Base-by-base conservation (phyloP, 2,113 vertebrate genomes). In the Mormyrus iriodes region DNA sequence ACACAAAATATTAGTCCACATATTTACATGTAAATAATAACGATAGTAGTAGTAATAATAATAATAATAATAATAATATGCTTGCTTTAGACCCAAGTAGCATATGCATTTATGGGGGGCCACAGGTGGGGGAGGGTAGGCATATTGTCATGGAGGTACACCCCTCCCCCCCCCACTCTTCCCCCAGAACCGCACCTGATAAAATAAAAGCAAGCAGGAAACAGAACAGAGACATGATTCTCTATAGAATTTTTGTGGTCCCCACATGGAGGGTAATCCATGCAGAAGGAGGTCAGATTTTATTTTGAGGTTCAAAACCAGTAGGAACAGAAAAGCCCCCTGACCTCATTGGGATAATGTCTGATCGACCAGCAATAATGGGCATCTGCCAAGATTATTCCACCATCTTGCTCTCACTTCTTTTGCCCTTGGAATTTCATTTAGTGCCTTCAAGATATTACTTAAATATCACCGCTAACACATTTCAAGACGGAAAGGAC, bases 401-500 rank as follows among this genome's bases (percentile, higher is more conserved):
- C n/a, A 48, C 2, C n/a, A 19, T 31, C 48, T 49, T 49, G 10
- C 46, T 49, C 12, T 85, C 0, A 0, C 19, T 85, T 15, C 24
- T 85, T 49, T 27, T 51, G 48, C 46, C 83, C 83, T 85, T 85
- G 44, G 46, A 85, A 85, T 85, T 85, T 85, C 44, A 49, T 85
- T 13, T 46, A 51, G 46, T 27, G 24, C 83, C n/a, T 85, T 21
- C 13, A n/a, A 85, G 83, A 85, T n/a, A 85, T 85, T 48, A 49
- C 83, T 85, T 85, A 85, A 85, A 51, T 85, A 85, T 85, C 44
- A 85, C 83, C 9, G 48, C 83, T 85, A 51, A 51, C 48, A 85
- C 44, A 85, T 85, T 85, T 51, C 13, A 3, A 48, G 83, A 27
- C 83, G 24, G 24, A 12, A 51, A 31, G 24, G 83, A 85, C 83